Evolutionary conservation across 2,888 invertebrate genomes (phyloP).

Genomic region (Eudemis profundana): DNA sequence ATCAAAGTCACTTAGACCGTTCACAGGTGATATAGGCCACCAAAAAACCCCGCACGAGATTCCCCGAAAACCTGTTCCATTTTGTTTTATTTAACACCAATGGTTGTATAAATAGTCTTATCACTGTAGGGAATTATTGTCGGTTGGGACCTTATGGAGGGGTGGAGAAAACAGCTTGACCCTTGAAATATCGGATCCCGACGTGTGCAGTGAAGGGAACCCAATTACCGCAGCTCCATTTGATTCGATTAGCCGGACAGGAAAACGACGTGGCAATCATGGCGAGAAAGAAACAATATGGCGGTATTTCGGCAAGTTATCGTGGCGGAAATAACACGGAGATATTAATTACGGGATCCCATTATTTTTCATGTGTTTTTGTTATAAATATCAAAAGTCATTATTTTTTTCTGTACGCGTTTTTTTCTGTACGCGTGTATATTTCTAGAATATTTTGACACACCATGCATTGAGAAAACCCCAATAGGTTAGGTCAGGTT

Average conservation of each 20-base stretch:
- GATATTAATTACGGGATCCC: too few species aligned
- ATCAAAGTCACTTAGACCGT: conserved; percentile 4
- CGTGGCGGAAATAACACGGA: neutral
- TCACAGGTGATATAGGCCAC: neutral
- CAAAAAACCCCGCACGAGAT: conserved; percentile 21
- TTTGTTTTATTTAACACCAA: conserved; percentile 28
- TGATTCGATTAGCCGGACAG: conserved; percentile 42
- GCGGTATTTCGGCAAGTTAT: neutral
- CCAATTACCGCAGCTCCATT: conserved; percentile 40
- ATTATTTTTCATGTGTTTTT: too few species aligned
- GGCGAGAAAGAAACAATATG: neutral
- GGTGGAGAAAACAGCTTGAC: conserved; percentile 17
- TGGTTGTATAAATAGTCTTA: neutral
- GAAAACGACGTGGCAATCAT: conserved; percentile 39
- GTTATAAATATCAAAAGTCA: too few species aligned
- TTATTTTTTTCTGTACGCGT: too few species aligned
- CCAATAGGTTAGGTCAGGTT: too few species aligned
- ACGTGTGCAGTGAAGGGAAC: conserved; percentile 38
- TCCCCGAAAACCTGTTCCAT: conserved; percentile 12
- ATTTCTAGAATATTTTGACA: too few species aligned
- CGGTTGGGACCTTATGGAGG: neutral
- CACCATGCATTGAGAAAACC: too few species aligned
- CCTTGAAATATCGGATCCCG: conserved; percentile 33
- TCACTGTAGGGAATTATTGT: neutral
- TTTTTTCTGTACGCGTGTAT: too few species aligned